These are phyloP conservation scores for Harpagifer antarcticus DNA, from an alignment of 2,797 vertebrate species.

Conservation along the genomic window DNA sequence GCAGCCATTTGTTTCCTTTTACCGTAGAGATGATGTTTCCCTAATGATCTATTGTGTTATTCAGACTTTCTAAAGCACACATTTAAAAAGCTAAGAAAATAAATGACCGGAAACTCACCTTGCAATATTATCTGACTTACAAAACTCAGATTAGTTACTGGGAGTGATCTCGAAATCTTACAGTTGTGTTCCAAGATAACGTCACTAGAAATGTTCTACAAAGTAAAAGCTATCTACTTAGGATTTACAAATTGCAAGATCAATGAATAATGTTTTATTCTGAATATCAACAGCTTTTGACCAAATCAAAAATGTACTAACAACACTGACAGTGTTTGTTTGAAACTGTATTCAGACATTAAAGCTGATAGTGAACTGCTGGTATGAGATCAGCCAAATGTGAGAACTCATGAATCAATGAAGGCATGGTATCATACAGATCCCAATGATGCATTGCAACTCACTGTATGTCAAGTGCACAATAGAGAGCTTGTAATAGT, in stretches of 20 bases:
- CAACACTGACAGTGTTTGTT: constrained; percentile 36
- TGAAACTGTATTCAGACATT: constrained; percentile 20
- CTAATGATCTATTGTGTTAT: background rate
- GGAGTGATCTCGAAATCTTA: background rate
- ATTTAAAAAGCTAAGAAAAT: background rate
- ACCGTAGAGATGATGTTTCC: constrained; percentile 12
- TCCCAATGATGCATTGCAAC: constrained; percentile 15
- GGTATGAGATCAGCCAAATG: background rate
- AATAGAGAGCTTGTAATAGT: constrained; percentile 4
- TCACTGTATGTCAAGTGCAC: background rate
- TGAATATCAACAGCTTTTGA: constrained; percentile 37
- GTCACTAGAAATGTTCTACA: background rate
- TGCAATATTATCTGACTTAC: background rate
- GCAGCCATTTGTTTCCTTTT: background rate
- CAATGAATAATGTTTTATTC: constrained; percentile 20
- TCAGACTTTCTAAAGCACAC: constrained; percentile 12
- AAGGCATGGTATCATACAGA: background rate
- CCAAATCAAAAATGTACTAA: constrained; percentile 26
- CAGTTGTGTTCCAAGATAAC: background rate
- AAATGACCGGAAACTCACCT: constrained; percentile 3
- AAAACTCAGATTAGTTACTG: background rate
- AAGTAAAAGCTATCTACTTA: background rate
- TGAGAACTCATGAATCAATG: constrained; percentile 7
- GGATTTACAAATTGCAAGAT: constrained; percentile 11
- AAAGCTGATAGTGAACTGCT: constrained; percentile 6